Conservation (phyloP, 2,888 invertebrate genomes). For the Hydrotaea diabolus region DNA sequence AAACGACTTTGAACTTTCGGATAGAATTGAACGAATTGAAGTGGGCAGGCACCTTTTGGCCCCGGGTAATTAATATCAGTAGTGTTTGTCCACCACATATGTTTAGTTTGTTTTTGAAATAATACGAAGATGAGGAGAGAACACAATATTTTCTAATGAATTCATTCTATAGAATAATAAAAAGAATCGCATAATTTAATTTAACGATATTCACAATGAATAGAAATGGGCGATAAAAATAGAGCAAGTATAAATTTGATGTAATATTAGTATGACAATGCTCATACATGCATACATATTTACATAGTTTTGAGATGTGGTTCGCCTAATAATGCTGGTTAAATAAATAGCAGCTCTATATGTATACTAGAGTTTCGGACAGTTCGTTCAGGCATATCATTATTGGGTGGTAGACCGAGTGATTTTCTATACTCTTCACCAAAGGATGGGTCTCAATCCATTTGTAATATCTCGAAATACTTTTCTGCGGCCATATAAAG, state of each 20-base stretch:
- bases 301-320: too few species aligned
- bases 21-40: background rate
- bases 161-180: conserved; percentile 39
- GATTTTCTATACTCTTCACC: too few species aligned
- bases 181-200: conserved; percentile 34
- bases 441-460: too few species aligned
- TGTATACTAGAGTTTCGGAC: too few species aligned
- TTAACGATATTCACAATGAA: conserved; percentile 23
- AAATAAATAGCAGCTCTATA: too few species aligned
- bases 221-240: conserved; percentile 15
- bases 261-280: conserved; percentile 6
- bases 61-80: background rate
- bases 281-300: too few species aligned
- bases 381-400: too few species aligned
- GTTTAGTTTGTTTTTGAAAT: background rate
- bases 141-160: conserved; percentile 19
- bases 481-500: too few species aligned
- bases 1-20: conserved; percentile 5
- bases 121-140: background rate
- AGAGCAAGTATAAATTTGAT: conserved; percentile 28
- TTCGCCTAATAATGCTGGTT: too few species aligned
- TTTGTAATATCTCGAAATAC: too few species aligned
- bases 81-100: background rate
- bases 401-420: too few species aligned
- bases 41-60: background rate